These are phyloP conservation scores for Aphelenchoides besseyi DNA, from an alignment of 1,140 invertebrate species.

Conservation along the genomic window DNA sequence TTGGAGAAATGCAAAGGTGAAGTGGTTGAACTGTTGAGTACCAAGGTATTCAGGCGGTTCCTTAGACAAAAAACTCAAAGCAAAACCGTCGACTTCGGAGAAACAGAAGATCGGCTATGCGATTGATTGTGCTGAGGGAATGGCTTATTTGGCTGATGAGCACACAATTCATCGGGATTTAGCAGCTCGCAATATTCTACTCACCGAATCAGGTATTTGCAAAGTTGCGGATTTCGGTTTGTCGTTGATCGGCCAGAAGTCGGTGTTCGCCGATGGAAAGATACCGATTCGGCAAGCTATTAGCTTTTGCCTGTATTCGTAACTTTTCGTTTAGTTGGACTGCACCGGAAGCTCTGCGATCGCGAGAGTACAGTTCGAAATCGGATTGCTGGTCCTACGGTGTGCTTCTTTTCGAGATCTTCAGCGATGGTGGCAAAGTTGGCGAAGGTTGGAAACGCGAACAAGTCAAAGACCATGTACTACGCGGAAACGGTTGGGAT, in stretches of 20 bases:
- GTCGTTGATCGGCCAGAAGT: slow-evolving; percentile 62
- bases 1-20: slow-evolving; percentile 27
- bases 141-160: slow-evolving; percentile 27
- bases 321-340: slow-evolving; percentile 80
- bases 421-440: slow-evolving; percentile 73
- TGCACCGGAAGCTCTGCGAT: slow-evolving; percentile 86
- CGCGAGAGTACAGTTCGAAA: slow-evolving; percentile 88
- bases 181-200: slow-evolving; percentile 88
- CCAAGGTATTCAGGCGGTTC: slow-evolving; percentile 21
- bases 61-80: slow-evolving; percentile 11
- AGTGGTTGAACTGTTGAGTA: neutral
- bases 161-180: slow-evolving; percentile 78
- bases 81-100: slow-evolving; percentile 8
- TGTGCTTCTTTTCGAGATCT: slow-evolving; percentile 87
- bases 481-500: neutral
- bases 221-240: slow-evolving; percentile 94
- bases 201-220: slow-evolving; percentile 76
- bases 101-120: slow-evolving; percentile 2
- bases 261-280: neutral
- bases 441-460: neutral
- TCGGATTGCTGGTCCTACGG: slow-evolving; percentile 97
- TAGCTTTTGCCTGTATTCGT: neutral
- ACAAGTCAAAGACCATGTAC: neutral
- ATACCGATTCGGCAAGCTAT: neutral
- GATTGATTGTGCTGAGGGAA: slow-evolving; percentile 13